phyloP scores from a whole-genome alignment of 2,888 invertebrate species.

The Torymus tubicola region DNA sequence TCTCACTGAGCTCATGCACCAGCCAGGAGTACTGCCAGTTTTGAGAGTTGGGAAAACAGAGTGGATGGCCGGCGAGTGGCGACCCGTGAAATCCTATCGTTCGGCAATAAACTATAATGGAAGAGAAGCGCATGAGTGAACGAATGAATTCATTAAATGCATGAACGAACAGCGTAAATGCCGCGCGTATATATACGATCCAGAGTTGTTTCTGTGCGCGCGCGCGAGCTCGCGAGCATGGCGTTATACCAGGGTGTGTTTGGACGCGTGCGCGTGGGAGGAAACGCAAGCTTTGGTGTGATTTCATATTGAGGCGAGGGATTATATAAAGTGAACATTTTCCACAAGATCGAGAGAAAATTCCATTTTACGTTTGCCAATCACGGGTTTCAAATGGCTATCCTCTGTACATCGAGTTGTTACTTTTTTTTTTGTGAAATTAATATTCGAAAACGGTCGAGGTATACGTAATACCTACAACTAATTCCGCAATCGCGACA shows the following conservation, averaged over 20 bases:
- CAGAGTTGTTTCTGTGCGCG: slow-evolving; percentile 18
- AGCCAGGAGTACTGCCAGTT: too few relatives aligned
- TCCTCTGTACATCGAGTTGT: too few relatives aligned
- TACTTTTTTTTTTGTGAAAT: too few relatives aligned
- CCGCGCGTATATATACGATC: slow-evolving; percentile 29
- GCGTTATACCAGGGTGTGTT: slow-evolving; percentile 11
- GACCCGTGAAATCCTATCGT: slow-evolving; percentile 59
- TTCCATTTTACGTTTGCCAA: slow-evolving; percentile 19
- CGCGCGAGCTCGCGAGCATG: neutral
- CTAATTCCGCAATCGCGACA: too few relatives aligned
- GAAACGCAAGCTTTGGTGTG: neutral
- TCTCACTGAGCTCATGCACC: too few relatives aligned
- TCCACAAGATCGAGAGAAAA: neutral
- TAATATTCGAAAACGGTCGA: too few relatives aligned
- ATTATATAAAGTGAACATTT: slow-evolving; percentile 7
- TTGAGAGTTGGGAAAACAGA: neutral
- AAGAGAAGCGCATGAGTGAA: slow-evolving; percentile 62
- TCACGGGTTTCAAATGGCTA: too few relatives aligned
- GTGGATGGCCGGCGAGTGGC: slow-evolving; percentile 41
- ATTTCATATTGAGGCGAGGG: slow-evolving; percentile 1
- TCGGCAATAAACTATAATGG: slow-evolving; percentile 66
- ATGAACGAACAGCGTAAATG: slow-evolving; percentile 64
- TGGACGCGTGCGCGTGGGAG: neutral
- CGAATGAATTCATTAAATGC: slow-evolving; percentile 64
- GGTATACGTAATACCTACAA: too few relatives aligned